A percentile compares a stretch with the other conserved stretches of the same genome.
Conservation (phyloP, 2,113 vertebrate genomes). For the Helogale parvula region DNA sequence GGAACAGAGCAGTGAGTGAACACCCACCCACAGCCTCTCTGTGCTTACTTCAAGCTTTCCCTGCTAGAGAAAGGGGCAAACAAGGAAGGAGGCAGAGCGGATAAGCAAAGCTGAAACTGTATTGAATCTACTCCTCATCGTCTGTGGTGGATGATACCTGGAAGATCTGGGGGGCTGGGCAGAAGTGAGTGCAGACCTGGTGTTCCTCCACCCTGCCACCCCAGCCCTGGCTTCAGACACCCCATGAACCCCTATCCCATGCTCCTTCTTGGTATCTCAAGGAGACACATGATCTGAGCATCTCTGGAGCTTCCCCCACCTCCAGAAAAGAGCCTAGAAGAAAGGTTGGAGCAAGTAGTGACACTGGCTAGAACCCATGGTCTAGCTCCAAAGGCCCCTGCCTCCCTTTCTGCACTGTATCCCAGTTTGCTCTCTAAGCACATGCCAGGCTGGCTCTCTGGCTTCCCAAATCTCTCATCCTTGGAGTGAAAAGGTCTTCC, state of each 20-base stretch:
- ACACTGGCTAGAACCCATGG: too few relatives aligned
- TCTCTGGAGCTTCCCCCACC: neutral
- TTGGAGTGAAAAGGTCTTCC: neutral
- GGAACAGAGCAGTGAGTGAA: neutral
- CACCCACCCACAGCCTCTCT: neutral
- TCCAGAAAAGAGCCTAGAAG: neutral
- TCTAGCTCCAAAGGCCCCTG: neutral
- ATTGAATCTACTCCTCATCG: neutral
- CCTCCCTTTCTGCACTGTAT: neutral
- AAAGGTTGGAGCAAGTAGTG: neutral
- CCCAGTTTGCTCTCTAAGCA: neutral
- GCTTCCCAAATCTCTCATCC: neutral
- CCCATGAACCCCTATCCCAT: neutral
- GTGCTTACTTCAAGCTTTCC: neutral
- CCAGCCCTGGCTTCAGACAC: neutral
- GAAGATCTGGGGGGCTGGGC: neutral
- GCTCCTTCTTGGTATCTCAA: neutral
- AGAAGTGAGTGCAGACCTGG: neutral
- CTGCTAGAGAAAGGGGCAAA: neutral
- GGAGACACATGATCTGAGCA: neutral
- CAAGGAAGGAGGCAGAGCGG: neutral
- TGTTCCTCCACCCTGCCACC: neutral
- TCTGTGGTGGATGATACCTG: neutral
- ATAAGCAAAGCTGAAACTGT: neutral
- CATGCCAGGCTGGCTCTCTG: neutral